Percentiles rank a stretch among this genome's conserved stretches.
Evolutionary conservation across 1,140 invertebrate species (phyloP).

Genomic region (Diachasma alloeum): DNA sequence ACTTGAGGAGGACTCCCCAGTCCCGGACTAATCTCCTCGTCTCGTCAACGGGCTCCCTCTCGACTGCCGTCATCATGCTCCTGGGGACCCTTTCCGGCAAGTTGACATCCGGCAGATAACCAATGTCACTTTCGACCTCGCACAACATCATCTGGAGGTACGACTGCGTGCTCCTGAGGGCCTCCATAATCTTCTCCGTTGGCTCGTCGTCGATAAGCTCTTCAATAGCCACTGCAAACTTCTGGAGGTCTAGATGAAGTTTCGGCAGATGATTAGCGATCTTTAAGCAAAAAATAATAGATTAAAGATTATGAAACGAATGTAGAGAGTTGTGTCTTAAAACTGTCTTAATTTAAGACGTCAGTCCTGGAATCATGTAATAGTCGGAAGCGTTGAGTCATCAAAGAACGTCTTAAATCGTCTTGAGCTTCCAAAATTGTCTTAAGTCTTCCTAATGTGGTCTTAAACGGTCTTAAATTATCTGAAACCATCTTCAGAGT

Average conservation of each 20-base stretch:
- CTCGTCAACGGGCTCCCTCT: constrained; percentile 54
- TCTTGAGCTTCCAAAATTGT: too few relatives aligned
- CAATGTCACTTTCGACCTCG: constrained; percentile 59
- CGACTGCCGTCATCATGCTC: constrained; percentile 54
- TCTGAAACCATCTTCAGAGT: too few relatives aligned
- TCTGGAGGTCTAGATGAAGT: constrained; percentile 60
- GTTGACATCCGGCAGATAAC: constrained; percentile 38
- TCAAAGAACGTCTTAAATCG: too few relatives aligned
- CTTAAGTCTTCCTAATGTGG: too few relatives aligned
- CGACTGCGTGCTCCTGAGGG: constrained; percentile 46
- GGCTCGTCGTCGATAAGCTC: constrained; percentile 55
- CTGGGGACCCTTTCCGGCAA: constrained; percentile 50
- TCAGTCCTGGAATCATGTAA: too few relatives aligned
- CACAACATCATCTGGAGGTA: constrained; percentile 58
- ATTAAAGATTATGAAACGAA: background rate
- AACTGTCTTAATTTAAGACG: background rate
- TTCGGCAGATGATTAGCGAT: constrained; percentile 55
- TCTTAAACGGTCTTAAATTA: too few relatives aligned
- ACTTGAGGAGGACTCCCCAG: constrained; percentile 63
- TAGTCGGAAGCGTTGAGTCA: too few relatives aligned
- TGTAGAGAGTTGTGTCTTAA: too few relatives aligned
- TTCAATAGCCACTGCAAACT: constrained; percentile 62
- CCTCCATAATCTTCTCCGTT: constrained; percentile 34
- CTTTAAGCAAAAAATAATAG: constrained; percentile 44
- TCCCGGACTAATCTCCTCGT: constrained; percentile 59